phyloP scores from a whole-genome alignment of 1,140 invertebrate species.

The Melipona quadrifasciata region DNA sequence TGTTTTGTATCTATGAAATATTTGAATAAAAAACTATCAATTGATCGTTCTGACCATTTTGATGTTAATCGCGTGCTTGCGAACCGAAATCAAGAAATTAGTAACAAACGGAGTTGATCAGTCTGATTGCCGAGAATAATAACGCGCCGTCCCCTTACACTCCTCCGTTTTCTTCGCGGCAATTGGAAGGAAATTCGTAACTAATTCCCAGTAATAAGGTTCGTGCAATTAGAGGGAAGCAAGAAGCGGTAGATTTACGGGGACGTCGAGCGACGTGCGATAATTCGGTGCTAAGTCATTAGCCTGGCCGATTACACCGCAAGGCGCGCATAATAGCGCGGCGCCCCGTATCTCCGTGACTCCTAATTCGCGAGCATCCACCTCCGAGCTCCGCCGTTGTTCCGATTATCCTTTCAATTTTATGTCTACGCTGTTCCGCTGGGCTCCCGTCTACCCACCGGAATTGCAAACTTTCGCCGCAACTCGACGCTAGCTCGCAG shows the following conservation, averaged over 20 bases:
- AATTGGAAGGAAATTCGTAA: slow-evolving; percentile 45
- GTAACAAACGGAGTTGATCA: too few relatives aligned
- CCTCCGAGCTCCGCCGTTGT: slow-evolving; percentile 8
- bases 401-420: slow-evolving; percentile 58
- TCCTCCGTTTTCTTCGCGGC: not conserved
- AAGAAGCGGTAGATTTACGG: slow-evolving; percentile 58
- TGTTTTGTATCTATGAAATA: too few relatives aligned
- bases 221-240: slow-evolving; percentile 54
- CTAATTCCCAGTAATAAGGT: slow-evolving; percentile 58
- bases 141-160: not conserved
- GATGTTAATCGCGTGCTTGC: not conserved
- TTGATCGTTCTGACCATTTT: not conserved
- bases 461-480: slow-evolving; percentile 22
- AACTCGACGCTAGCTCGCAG: not conserved
- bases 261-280: slow-evolving; percentile 57
- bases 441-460: not conserved
- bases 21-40: too few relatives aligned
- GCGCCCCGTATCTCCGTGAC: slow-evolving; percentile 54
- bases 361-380: slow-evolving; percentile 51
- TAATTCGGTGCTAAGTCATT: slow-evolving; percentile 68
- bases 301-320: slow-evolving; percentile 62
- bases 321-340: slow-evolving; percentile 58
- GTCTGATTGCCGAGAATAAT: too few relatives aligned
- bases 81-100: too few relatives aligned
- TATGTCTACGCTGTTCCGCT: slow-evolving; percentile 19